Evolutionary conservation across 1,140 invertebrate genomes (phyloP), one percentile per base, ranked within the genome.

Genomic region (Eriosoma lanigerum): DNA sequence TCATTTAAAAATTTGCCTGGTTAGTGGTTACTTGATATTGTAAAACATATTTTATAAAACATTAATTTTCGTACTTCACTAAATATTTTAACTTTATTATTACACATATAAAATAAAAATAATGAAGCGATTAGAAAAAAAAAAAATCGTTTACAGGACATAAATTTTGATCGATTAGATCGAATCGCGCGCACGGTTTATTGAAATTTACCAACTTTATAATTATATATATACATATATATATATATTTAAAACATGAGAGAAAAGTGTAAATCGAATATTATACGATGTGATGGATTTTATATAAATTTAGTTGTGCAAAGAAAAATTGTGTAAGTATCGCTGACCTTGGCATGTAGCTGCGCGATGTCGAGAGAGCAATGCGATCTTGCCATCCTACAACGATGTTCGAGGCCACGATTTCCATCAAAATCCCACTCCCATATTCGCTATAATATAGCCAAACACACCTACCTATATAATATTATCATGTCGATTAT

Each of bases 341-440:
- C 15, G 73, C 21, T 60, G 54, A 76, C 73, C 73, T 76, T 76
- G 73, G 72, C 32, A 10, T 21, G 72, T 24, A 3, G 26, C 29
- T 13, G 17, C 29, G 73, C 12, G 4, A 52, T 29, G 50, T 26
- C 17, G 54, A 56, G 73, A 76, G 73, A 76, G 56, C 38, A 76
- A 44, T 50, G 73, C 73, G 73, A 76, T 76, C 73, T 76, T 76
- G 73, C 60, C 73, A 76, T 76, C 73, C 73, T 76, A 76, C 73
- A 58, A 76, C 73, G 73, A 58, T 60, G 73, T 76, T 76, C 73
- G 73, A 76, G 73, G 73, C 73, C 73, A 46, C 72, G 21, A 60
- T 76, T 76, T 75, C 72, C 72, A 54, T 56, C 72, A 13, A 24
- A 38, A 32, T 68, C 64, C 66, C 66, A 70, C 66, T 70, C 21